These are phyloP conservation scores for Lottia gigantea DNA, from an alignment of 2,888 invertebrate genomes.

Conservation along the genomic window DNA sequence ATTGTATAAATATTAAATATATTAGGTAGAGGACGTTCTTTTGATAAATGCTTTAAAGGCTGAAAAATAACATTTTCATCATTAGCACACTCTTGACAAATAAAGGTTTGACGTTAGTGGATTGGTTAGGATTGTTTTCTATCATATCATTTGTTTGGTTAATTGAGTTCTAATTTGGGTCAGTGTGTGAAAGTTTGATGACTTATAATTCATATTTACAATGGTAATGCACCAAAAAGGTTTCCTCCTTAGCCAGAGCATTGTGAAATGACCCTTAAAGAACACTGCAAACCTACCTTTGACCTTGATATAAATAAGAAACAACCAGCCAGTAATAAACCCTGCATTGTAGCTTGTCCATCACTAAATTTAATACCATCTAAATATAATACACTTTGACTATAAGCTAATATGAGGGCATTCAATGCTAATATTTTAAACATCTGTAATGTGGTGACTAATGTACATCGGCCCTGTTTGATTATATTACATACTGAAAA, in stretches of 20 bases:
- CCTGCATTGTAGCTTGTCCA: constrained; percentile 96
- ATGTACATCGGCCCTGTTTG: constrained; percentile 98
- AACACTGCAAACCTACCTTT: constrained; percentile 84
- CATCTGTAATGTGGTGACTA: constrained; percentile 99
- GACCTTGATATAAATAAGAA: constrained; percentile 98
- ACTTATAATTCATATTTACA: background rate
- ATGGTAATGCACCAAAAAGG: background rate
- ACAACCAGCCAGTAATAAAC: constrained; percentile 92
- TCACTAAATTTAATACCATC: constrained; percentile 99
- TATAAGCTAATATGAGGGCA: constrained; percentile 96
- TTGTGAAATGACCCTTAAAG: background rate
- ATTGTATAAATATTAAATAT: constrained; percentile 99
- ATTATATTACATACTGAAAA: constrained; percentile 95
- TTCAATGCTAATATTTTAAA: constrained; percentile 99
- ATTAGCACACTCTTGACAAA: no score
- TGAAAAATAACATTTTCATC: constrained; percentile 57
- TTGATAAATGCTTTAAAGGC: constrained; percentile 92
- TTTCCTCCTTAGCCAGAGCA: background rate
- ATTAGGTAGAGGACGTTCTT: constrained; percentile 94
- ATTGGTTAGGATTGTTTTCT: no score
- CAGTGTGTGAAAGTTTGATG: no score
- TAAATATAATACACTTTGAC: constrained; percentile 96
- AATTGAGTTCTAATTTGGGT: no score
- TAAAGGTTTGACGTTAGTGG: no score
- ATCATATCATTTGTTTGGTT: no score